A percentile compares a stretch with the other conserved stretches of the same genome.
Evolutionary conservation across 1,140 invertebrate species (phyloP).

Genomic region (Bilobella aurantiaca): DNA sequence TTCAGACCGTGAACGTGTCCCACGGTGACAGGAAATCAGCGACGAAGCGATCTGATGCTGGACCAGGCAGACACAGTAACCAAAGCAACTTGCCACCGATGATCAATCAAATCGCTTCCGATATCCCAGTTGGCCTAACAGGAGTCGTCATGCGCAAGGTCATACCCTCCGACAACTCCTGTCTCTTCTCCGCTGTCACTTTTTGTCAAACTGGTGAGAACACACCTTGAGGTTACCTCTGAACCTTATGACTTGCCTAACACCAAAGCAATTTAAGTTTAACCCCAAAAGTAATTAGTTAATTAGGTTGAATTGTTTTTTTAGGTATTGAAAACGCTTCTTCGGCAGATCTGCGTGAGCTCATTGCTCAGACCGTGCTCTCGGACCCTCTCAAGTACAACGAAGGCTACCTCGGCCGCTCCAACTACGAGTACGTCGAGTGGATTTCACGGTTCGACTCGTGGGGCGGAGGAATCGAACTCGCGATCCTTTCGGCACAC

Average conservation of each 20-base stretch:
- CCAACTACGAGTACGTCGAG: slow-evolving; percentile 71
- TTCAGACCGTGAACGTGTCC: too few relatives aligned
- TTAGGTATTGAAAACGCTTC: neutral
- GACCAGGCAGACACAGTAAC: too few relatives aligned
- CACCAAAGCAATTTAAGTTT: too few relatives aligned
- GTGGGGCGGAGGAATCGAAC: slow-evolving; percentile 93
- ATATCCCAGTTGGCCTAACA: slow-evolving; percentile 28
- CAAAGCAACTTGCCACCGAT: too few relatives aligned
- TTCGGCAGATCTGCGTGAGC: slow-evolving; percentile 59
- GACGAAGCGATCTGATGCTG: too few relatives aligned
- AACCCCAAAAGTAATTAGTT: neutral
- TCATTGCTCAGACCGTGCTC: slow-evolving; percentile 72
- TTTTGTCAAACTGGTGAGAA: slow-evolving; percentile 44
- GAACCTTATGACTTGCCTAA: too few relatives aligned
- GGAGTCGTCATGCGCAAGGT: slow-evolving; percentile 79
- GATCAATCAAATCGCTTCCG: too few relatives aligned
- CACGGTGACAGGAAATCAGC: too few relatives aligned
- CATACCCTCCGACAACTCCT: slow-evolving; percentile 90
- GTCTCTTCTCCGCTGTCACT: slow-evolving; percentile 81
- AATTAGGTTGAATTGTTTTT: neutral
- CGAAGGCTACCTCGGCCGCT: slow-evolving; percentile 75
- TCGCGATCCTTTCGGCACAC: slow-evolving; percentile 74
- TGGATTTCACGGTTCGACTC: slow-evolving; percentile 74
- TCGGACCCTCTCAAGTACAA: slow-evolving; percentile 65
- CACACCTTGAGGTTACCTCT: slow-evolving; percentile 1